A percentile compares a stretch with the other conserved stretches of the same genome.
Conservation (phyloP, 1,140 invertebrate species). For the Bombus superbus region DNA sequence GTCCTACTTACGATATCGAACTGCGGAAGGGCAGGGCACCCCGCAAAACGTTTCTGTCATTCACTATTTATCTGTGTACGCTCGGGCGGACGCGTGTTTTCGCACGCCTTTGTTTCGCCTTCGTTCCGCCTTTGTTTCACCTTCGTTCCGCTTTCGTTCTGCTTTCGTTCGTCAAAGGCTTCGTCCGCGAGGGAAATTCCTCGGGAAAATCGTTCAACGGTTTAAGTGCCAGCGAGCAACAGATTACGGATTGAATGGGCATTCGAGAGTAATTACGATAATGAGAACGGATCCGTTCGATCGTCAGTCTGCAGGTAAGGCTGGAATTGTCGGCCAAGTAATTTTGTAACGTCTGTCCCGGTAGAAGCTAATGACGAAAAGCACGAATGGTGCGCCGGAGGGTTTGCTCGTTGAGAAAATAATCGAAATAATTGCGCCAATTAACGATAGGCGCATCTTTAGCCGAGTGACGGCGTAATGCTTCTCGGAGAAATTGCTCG, state of each 20-base stretch:
- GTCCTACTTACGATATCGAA: slow-evolving; percentile 80
- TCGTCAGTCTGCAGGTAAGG: neutral
- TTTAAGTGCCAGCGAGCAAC: slow-evolving; percentile 16
- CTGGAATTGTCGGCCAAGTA: neutral
- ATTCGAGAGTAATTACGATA: slow-evolving; percentile 24
- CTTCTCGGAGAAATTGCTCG: neutral
- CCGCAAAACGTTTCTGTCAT: slow-evolving; percentile 58
- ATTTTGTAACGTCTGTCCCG: neutral
- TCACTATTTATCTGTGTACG: slow-evolving; percentile 56
- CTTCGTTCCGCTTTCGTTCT: too few relatives aligned
- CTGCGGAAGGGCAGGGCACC: slow-evolving; percentile 63
- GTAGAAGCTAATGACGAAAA: neutral
- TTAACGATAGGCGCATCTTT: neutral
- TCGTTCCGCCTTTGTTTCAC: too few relatives aligned
- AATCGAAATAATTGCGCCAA: slow-evolving; percentile 21
- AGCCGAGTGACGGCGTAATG: neutral
- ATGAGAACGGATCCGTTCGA: slow-evolving; percentile 13
- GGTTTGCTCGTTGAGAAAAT: too few relatives aligned
- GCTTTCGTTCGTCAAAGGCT: neutral
- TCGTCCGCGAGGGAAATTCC: neutral
- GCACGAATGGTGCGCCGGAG: neutral
- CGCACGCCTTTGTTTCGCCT: too few relatives aligned
- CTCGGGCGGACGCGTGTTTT: slow-evolving; percentile 5
- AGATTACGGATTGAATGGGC: slow-evolving; percentile 16
- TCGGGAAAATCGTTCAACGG: neutral